Conservation (phyloP, 2,797 vertebrate genomes). For the Darevskia nairensis region DNA sequence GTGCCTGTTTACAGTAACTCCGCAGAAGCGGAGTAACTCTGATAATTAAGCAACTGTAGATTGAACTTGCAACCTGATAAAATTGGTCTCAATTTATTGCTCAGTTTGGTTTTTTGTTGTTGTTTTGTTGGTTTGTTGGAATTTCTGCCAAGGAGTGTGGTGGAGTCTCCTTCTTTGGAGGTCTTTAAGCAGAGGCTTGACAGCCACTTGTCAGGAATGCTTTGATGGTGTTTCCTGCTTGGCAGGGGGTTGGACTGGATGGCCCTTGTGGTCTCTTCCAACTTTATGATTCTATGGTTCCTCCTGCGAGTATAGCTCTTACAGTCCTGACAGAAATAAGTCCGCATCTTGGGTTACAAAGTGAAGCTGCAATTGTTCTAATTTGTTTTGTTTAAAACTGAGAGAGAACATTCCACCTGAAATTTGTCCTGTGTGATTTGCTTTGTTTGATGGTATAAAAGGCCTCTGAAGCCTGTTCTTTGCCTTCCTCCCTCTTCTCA, state of each 20-base stretch:
- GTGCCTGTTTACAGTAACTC: background rate
- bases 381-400: constrained; percentile 44
- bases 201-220: too few species aligned
- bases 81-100: background rate
- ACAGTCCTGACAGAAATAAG: constrained; percentile 54
- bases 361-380: constrained; percentile 10
- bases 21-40: background rate
- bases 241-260: too few species aligned
- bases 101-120: constrained; percentile 33
- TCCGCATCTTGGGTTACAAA: constrained; percentile 28
- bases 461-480: background rate
- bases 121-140: background rate
- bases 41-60: background rate
- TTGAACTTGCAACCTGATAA: background rate
- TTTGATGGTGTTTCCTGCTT: too few species aligned
- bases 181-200: too few species aligned
- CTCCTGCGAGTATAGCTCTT: constrained; percentile 50
- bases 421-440: background rate
- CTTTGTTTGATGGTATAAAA: background rate
- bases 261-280: too few species aligned
- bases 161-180: too few species aligned
- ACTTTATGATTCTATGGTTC: too few species aligned
- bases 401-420: constrained; percentile 14
- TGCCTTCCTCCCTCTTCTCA: too few species aligned
- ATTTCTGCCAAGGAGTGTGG: too few species aligned